Percentiles rank a stretch among this genome's conserved stretches.
These are phyloP conservation scores for Sebastes jordani DNA, from an alignment of 2,797 vertebrate species.

Conservation along the genomic window DNA sequence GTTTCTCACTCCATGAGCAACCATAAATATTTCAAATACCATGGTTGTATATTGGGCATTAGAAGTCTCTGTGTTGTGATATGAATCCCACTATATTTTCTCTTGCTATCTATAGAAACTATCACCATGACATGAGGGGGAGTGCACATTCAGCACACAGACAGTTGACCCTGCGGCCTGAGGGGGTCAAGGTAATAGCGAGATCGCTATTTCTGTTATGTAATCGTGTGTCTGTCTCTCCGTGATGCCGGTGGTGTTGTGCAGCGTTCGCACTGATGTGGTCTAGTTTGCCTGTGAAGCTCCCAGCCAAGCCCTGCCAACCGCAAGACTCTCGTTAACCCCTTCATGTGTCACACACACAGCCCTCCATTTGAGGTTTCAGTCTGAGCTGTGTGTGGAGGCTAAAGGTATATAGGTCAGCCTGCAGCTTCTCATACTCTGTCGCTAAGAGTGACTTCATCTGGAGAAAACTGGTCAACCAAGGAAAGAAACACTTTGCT, in stretches of 20 bases:
- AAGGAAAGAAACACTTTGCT: background rate
- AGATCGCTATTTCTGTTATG: slow-evolving; percentile 21
- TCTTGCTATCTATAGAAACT: background rate
- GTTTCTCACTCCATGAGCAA: background rate
- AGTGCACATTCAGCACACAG: slow-evolving; percentile 8
- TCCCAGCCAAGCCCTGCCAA: slow-evolving; percentile 22
- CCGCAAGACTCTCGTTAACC: slow-evolving; percentile 26
- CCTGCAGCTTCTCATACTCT: background rate
- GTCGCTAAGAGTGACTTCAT: background rate
- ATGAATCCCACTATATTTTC: background rate
- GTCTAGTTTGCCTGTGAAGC: slow-evolving; percentile 36
- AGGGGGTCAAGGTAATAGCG: slow-evolving; percentile 8
- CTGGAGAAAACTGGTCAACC: background rate
- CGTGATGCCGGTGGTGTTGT: slow-evolving; percentile 32
- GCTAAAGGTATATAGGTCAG: slow-evolving; percentile 26
- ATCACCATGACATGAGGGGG: background rate
- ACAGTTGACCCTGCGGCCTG: slow-evolving; percentile 16
- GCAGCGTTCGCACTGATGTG: slow-evolving; percentile 51
- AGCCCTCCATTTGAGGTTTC: slow-evolving; percentile 20
- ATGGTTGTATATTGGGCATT: background rate
- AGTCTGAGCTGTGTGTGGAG: background rate
- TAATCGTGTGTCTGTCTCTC: slow-evolving; percentile 25
- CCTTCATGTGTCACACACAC: slow-evolving; percentile 22
- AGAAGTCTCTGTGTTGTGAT: background rate
- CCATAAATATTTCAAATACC: background rate